These are phyloP conservation scores for Cyphomyrus plagiostoma DNA, from an alignment of 2,113 vertebrate genomes.

Conservation along the genomic window DNA sequence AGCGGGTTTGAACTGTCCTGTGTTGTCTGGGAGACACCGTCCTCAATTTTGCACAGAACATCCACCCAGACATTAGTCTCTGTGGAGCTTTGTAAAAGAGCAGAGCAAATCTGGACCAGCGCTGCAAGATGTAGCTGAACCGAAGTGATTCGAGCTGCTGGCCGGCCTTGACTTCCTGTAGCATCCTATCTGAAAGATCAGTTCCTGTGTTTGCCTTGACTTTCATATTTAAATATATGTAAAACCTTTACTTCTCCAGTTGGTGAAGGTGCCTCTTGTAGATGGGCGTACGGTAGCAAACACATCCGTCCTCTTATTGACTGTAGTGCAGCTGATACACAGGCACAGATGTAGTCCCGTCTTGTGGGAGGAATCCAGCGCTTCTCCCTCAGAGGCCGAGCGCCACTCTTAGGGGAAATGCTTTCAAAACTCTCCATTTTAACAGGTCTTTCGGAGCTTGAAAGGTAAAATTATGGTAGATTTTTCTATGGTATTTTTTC, in stretches of 20 bases:
- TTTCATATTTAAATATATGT: not conserved
- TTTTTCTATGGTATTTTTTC: not conserved
- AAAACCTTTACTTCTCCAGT: not conserved
- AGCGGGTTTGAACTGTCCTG: not conserved
- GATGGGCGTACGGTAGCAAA: not conserved
- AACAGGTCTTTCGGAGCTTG: not conserved
- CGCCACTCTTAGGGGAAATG: not conserved
- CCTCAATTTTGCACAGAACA: not conserved
- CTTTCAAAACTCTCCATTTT: not conserved
- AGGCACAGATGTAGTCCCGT: not conserved
- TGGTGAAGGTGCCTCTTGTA: not conserved
- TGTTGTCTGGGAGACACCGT: not conserved
- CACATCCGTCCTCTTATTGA: not conserved
- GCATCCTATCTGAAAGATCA: not conserved
- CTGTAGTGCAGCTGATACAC: not conserved
- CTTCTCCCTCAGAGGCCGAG: not conserved
- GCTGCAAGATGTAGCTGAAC: not conserved
- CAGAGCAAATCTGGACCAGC: not conserved
- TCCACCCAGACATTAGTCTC: not conserved
- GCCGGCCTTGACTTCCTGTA: not conserved
- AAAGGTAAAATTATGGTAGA: not conserved
- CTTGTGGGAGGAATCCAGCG: not conserved
- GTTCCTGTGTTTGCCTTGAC: not conserved
- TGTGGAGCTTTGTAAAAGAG: not conserved
- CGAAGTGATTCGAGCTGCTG: not conserved